These are phyloP conservation scores for Eupithecia dodoneata DNA, from an alignment of 2,888 invertebrate genomes.

Conservation along the genomic window DNA sequence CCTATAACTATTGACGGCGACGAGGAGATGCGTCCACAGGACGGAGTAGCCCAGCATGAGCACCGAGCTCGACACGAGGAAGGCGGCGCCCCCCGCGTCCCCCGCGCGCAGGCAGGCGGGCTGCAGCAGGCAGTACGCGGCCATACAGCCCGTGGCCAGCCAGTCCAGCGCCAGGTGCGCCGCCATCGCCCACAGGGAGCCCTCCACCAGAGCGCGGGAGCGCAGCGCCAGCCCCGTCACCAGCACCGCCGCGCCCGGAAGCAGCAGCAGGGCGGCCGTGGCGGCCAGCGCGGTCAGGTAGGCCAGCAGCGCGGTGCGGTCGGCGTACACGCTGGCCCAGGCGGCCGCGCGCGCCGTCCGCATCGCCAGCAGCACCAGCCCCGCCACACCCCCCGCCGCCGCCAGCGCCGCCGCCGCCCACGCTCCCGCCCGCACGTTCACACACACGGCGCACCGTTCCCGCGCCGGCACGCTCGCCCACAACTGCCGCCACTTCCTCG, in stretches of 20 bases:
- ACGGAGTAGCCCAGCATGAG: neutral
- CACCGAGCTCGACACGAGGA: neutral
- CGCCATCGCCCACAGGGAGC: neutral
- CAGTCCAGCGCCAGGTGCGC: neutral
- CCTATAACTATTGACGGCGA: neutral
- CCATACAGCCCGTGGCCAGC: neutral
- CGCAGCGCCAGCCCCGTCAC: neutral
- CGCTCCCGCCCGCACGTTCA: neutral
- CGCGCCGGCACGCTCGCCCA: neutral
- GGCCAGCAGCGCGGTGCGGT: neutral
- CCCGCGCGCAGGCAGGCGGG: neutral
- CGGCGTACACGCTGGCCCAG: neutral
- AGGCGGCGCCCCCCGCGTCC: neutral
- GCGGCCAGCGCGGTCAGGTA: neutral
- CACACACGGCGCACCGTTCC: neutral
- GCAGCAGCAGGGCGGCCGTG: neutral
- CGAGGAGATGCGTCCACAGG: neutral
- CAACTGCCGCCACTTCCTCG: neutral
- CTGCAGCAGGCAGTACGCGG: neutral
- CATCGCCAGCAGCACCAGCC: neutral
- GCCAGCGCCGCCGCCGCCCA: neutral
- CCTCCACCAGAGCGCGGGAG: neutral
- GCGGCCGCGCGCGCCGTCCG: neutral
- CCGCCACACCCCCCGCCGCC: neutral
- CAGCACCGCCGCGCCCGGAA: neutral